These are phyloP conservation scores for Dasypolia templi DNA, from an alignment of 2,888 invertebrate genomes.

Conservation along the genomic window DNA sequence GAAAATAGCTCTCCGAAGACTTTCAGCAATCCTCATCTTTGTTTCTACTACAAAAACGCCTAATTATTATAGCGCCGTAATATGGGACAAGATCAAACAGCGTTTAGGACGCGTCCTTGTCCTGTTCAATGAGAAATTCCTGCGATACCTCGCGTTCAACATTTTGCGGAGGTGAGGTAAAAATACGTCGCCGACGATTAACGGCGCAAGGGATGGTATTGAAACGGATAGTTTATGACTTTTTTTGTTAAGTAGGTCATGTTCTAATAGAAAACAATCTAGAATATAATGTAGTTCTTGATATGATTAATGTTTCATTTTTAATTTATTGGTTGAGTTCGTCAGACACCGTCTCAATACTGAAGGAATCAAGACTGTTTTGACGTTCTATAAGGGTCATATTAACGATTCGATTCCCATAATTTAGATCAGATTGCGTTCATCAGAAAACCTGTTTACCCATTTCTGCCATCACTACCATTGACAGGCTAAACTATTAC, in stretches of 20 bases:
- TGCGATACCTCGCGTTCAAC: conserved; percentile 73
- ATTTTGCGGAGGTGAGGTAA: conserved; percentile 74
- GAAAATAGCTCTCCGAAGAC: background rate
- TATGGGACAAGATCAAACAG: conserved; percentile 57
- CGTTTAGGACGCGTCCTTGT: conserved; percentile 57
- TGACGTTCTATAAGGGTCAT: background rate
- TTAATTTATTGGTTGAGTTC: background rate
- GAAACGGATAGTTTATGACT: background rate
- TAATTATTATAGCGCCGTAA: conserved; percentile 29
- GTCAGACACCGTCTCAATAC: background rate
- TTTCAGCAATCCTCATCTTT: background rate
- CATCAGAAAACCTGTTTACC: background rate
- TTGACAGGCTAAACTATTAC: background rate
- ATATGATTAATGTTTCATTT: background rate
- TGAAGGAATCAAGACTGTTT: background rate
- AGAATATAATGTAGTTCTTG: background rate
- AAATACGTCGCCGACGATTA: conserved; percentile 73
- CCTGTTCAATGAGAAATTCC: conserved; percentile 80
- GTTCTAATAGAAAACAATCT: background rate
- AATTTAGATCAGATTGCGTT: background rate
- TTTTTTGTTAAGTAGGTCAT: background rate
- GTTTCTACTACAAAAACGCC: conserved; percentile 2
- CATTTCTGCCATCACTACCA: background rate
- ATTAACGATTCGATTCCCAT: background rate
- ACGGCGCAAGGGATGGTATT: conserved; percentile 54